Evolutionary conservation across 2,888 invertebrate species (phyloP).

Genomic region (Autographa pulchrina): DNA sequence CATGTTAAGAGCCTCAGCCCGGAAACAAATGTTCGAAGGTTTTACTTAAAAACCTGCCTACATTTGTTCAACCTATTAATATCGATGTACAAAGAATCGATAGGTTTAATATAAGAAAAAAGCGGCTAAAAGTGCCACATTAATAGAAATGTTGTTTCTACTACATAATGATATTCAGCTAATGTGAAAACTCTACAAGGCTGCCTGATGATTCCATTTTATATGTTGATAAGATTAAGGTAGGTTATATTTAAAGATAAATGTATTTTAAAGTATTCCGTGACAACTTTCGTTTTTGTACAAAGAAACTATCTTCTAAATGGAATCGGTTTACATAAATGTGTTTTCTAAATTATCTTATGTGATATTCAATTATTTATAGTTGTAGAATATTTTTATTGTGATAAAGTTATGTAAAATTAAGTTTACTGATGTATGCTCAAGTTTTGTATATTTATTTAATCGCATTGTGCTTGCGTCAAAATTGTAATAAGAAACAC

Average conservation of each 20-base stretch:
- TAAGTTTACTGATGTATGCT: constrained; percentile 38
- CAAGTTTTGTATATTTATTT: constrained; percentile 31
- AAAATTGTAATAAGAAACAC: not conserved
- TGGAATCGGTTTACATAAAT: constrained; percentile 1
- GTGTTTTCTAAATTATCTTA: constrained; percentile 2
- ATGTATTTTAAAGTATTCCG: constrained; percentile 10
- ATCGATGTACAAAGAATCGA: not conserved
- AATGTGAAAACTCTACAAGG: constrained; percentile 2
- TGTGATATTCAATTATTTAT: constrained; percentile 43
- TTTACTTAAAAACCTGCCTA: not conserved
- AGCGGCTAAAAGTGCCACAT: not conserved
- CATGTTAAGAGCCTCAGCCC: not conserved
- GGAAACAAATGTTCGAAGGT: not conserved
- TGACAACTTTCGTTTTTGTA: constrained; percentile 17
- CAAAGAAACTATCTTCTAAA: constrained; percentile 16
- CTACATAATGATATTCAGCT: not conserved
- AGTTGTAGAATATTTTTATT: constrained; percentile 19
- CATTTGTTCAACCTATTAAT: not conserved
- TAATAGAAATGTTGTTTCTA: constrained; percentile 5
- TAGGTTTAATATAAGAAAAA: not conserved
- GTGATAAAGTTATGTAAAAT: constrained; percentile 25
- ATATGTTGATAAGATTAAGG: not conserved
- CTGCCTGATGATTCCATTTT: constrained; percentile 20
- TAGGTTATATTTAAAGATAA: not conserved
- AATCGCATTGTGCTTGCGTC: not conserved